phyloP scores from a whole-genome alignment of 2,888 invertebrate species.

The Hoplodrina blanda region DNA sequence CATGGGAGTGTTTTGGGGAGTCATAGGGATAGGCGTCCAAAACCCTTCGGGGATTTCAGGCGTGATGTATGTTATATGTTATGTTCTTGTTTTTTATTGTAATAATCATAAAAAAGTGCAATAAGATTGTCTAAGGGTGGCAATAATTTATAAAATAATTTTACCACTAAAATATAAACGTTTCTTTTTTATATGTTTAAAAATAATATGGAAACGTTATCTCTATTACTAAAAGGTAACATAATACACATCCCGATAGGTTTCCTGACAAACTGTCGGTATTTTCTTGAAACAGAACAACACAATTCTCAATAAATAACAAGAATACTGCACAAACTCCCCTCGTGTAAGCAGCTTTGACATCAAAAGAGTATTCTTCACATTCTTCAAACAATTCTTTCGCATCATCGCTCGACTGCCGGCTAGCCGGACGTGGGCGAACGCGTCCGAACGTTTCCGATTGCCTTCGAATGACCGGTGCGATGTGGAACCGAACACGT shows the following conservation, averaged over 20 bases:
- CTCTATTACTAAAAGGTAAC: not conserved
- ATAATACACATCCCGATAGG: not conserved
- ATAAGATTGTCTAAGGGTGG: too few species aligned
- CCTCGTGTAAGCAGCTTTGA: slow-evolving; percentile 40
- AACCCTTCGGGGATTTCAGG: too few species aligned
- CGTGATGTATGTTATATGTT: too few species aligned
- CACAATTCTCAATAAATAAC: slow-evolving; percentile 34
- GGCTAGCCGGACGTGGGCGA: slow-evolving; percentile 27
- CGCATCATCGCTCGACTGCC: slow-evolving; percentile 37
- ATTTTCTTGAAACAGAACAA: slow-evolving; percentile 9
- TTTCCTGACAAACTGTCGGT: not conserved
- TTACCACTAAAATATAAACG: too few species aligned
- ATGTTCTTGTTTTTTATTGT: too few species aligned
- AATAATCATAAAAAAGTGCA: too few species aligned
- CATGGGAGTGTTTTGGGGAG: too few species aligned
- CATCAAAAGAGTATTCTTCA: slow-evolving; percentile 57
- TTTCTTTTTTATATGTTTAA: too few species aligned
- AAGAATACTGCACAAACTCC: slow-evolving; percentile 22
- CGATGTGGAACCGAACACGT: not conserved
- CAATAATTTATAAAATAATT: too few species aligned
- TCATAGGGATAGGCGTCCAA: too few species aligned
- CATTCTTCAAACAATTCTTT: slow-evolving; percentile 50
- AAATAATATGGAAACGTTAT: not conserved
- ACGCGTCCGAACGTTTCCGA: slow-evolving; percentile 30
- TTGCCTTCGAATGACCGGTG: slow-evolving; percentile 1